These are phyloP conservation scores for Ips typographus DNA, from an alignment of 1,140 invertebrate genomes.

Conservation along the genomic window DNA sequence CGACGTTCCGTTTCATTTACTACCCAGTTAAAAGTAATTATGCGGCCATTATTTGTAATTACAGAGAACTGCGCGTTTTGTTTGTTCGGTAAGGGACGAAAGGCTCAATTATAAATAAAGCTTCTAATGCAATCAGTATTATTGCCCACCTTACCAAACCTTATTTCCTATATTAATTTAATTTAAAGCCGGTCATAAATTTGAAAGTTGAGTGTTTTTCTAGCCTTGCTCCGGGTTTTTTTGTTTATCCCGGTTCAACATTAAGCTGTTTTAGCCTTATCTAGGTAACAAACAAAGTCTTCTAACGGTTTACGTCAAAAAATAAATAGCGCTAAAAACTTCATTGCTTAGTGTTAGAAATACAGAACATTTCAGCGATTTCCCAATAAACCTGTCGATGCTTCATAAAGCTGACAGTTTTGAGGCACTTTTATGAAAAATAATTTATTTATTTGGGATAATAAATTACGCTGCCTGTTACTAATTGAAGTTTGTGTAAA, in stretches of 20 bases:
- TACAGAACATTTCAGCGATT: conserved; percentile 25
- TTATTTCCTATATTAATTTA: too few relatives aligned
- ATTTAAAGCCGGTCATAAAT: background rate
- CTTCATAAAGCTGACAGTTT: conserved; percentile 29
- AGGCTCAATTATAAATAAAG: too few relatives aligned
- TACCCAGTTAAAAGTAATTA: conserved; percentile 24
- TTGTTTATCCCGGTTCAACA: too few relatives aligned
- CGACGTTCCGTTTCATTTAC: conserved; percentile 26
- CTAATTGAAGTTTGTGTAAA: conserved; percentile 35
- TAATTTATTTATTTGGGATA: conserved; percentile 36
- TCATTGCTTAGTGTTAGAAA: conserved; percentile 12
- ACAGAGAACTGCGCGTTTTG: background rate
- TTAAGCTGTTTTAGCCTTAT: background rate
- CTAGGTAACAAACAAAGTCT: background rate
- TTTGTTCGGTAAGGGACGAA: too few relatives aligned
- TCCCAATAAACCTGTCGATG: conserved; percentile 33
- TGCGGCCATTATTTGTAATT: conserved; percentile 26
- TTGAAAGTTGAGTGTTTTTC: background rate
- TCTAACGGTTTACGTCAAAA: background rate
- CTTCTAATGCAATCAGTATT: too few relatives aligned
- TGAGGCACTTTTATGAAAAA: conserved; percentile 34
- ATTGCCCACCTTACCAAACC: too few relatives aligned
- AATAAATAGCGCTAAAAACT: background rate
- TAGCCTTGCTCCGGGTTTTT: background rate
- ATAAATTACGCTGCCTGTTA: conserved; percentile 33